A percentile compares a stretch with the other conserved stretches of the same genome.
Conservation (phyloP, 2,888 invertebrate genomes). For the Epinotia bilunana region DNA sequence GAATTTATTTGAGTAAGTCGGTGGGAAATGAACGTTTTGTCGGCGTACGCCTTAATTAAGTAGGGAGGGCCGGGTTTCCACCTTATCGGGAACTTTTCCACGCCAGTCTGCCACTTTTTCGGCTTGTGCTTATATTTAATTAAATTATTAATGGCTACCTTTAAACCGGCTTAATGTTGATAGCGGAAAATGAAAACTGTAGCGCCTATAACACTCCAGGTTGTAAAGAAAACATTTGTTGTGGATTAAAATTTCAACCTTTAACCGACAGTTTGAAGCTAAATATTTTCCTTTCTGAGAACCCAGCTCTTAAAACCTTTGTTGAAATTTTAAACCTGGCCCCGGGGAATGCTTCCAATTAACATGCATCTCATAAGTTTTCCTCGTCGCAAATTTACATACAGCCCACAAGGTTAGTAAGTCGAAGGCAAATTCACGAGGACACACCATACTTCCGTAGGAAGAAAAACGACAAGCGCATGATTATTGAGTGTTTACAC, state of each 20-base stretch:
- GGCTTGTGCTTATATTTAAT: conserved; percentile 34
- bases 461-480: conserved; percentile 24
- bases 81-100: conserved; percentile 35
- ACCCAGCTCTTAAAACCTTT: not conserved
- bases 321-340: not conserved
- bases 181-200: conserved; percentile 3
- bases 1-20: conserved; percentile 38
- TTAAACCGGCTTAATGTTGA: conserved; percentile 13
- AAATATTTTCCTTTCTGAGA: not conserved
- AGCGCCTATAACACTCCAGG: conserved; percentile 1
- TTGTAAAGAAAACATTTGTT: conserved; percentile 5
- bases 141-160: conserved; percentile 29
- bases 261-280: not conserved
- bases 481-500: conserved; percentile 16
- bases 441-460: conserved; percentile 29
- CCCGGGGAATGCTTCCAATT: conserved; percentile 17
- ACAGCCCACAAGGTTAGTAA: conserved; percentile 30
- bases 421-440: conserved; percentile 37
- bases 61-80: conserved; percentile 29
- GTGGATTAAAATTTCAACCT: not conserved
- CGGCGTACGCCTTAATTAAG: conserved; percentile 34
- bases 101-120: conserved; percentile 35
- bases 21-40: conserved; percentile 36
- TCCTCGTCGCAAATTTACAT: conserved; percentile 39
- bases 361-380: conserved; percentile 31